Base-by-base conservation (phyloP, 37 sponge, comb jelly and placozoan species). In the Theonella swinhoei region DNA sequence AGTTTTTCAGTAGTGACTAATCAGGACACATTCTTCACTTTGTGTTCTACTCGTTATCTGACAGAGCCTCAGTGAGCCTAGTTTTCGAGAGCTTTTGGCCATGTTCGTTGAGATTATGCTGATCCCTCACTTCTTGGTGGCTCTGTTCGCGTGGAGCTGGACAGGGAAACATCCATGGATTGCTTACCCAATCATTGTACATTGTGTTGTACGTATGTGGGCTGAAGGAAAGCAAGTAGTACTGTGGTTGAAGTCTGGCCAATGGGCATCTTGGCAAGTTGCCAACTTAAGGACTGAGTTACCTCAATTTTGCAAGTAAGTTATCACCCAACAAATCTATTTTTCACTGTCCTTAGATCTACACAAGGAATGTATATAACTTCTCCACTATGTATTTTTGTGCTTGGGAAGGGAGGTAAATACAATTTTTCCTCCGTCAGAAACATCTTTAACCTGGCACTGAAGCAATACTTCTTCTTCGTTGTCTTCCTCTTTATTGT, bases 121-220 rank as follows among this genome's bases (percentile, higher is more conserved):
- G 42, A 29, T 81, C 2, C 88, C 88, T 35, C 88, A 88, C 42
- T 43, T 73, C 34, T 33, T 81, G 39, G 88, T 88, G 37, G 82
- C 60, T 31, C 2, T 22, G n/a, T 75, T 67, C 24, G 82, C 82
- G 0, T 76, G 47, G 70, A 23, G 28, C 63, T 77, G 78, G 78
- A 37, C 42, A 0, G 38, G 31, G 24, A 26, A 29, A 23, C 62
- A 85, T 29, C 71, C 72, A 5, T 85, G 70, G 85, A n/a, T 85
- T 17, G 40, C 59, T 17, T 26, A 59, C 17, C 70, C 85, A 4
- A 36, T 78, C 39, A 31, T 78, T 1, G 62, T 69, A 5, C 85
- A 85, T n/a, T 85, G 85, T 67, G 32, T 31, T 22, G 33, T 58
- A 68, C 70, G 39, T 0, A 68, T 67, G 24, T 20, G 34, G 61